These are phyloP conservation scores for Megathymus violae DNA, from an alignment of 1,140 invertebrate genomes.

Conservation along the genomic window DNA sequence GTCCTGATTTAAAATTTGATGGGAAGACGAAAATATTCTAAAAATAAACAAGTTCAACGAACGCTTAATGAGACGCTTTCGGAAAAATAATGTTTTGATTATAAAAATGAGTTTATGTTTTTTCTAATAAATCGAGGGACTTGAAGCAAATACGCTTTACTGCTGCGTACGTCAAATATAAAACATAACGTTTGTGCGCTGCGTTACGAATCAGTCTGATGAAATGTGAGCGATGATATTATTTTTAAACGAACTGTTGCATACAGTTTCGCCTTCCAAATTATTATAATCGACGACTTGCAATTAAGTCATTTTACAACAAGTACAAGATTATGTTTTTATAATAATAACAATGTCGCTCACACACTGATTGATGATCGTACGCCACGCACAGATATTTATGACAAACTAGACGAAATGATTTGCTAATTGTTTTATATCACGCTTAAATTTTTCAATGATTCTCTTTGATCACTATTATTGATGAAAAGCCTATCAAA, in stretches of 20 bases:
- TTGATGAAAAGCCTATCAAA: too few species aligned
- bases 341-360: too few species aligned
- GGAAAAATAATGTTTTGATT: slow-evolving; percentile 4
- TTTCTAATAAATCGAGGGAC: slow-evolving; percentile 34
- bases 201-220: background rate
- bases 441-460: too few species aligned
- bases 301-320: too few species aligned
- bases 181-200: background rate
- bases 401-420: too few species aligned
- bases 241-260: slow-evolving; percentile 11
- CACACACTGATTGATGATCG: too few species aligned
- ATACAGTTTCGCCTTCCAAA: background rate
- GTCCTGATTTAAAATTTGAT: slow-evolving; percentile 36
- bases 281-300: too few species aligned
- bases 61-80: slow-evolving; percentile 48
- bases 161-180: background rate
- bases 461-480: too few species aligned
- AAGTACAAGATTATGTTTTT: too few species aligned
- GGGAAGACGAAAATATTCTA: slow-evolving; percentile 39
- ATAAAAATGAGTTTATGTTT: slow-evolving; percentile 43
- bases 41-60: slow-evolving; percentile 48
- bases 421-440: too few species aligned
- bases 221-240: background rate
- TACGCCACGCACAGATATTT: too few species aligned
- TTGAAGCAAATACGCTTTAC: background rate